Base-by-base conservation (phyloP, 2,113 vertebrate species). In the Apodemus sylvaticus region DNA sequence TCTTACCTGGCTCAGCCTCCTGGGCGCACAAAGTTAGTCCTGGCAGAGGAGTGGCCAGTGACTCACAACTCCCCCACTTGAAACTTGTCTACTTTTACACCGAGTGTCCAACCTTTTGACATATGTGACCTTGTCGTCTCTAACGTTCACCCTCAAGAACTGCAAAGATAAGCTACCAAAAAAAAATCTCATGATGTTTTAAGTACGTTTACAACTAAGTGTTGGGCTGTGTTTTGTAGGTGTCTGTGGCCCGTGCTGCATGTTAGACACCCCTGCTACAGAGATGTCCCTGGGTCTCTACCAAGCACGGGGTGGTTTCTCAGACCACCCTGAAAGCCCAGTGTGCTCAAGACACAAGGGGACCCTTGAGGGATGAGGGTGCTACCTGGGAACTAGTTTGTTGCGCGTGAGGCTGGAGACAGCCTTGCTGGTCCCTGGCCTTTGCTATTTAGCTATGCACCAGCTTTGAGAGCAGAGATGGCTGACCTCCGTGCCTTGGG, bases 1-100 rank as follows among this genome's bases (percentile, higher is more conserved):
- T 64, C 71, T 93, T 95, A 66, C 36, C 48, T 53, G 71, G 39
- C 55, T 92, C 70, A 71, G 6, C n/a, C 81, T 88, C n/a, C n/a
- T 34, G 66, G 79, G 51, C 11, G 39, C 77, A 53, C 66, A 74
- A 70, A 64, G 17, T 70, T 51, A 16, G 31, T 26, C 1, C 17
- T 60, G 45, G 78, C 82, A 53, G 1, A 14, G 86, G 73, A 77
- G n/a, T 8, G 34, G 55, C 12, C 45, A n/a, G 71, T n/a, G 70
- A n/a, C 55, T 64, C 45, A 48, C 6, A 55, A 91, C 8, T 8
- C 34, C 42, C 1, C 0, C 3, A 0, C 8, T 71, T 20, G 73
- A 36, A 64, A 58, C 88, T 62, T 79, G n/a, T 81, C 9, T 53
- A 22, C 42, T 90, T 95, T 70, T 36, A 86, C 34, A 86, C 45